Evolutionary conservation across 1,140 invertebrate species (phyloP).

Genomic region (Ceratina calcarata): DNA sequence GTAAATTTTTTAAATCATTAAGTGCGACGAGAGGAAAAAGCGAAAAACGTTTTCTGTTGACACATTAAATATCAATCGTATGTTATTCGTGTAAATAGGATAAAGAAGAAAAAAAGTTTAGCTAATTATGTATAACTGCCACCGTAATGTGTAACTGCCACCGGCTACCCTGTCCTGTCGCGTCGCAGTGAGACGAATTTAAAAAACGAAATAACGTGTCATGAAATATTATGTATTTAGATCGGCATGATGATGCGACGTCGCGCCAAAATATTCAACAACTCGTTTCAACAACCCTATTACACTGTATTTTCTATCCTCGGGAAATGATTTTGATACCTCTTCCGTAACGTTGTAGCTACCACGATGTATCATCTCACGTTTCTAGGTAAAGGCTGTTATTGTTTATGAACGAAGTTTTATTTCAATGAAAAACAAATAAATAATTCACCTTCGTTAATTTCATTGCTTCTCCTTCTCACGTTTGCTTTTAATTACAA

Average conservation of each 20-base stretch:
- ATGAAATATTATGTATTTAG: constrained; percentile 72
- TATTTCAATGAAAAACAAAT: constrained; percentile 76
- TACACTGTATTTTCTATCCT: constrained; percentile 75
- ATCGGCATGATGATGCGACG: constrained; percentile 58
- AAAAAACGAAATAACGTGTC: constrained; percentile 71
- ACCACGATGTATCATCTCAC: constrained; percentile 69
- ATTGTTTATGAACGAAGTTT: constrained; percentile 75
- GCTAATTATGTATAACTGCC: constrained; percentile 71
- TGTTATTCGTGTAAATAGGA: constrained; percentile 80
- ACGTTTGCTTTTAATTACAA: too few relatives aligned
- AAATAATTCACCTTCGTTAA: constrained; percentile 75
- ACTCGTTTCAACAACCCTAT: constrained; percentile 65
- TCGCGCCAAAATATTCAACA: constrained; percentile 63
- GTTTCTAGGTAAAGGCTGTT: constrained; percentile 74
- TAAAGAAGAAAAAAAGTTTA: constrained; percentile 70
- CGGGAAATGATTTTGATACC: constrained; percentile 76
- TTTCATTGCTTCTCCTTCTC: constrained; percentile 2
- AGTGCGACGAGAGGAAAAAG: constrained; percentile 35
- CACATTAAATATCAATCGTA: constrained; percentile 71
- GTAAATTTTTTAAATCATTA: constrained; percentile 73
- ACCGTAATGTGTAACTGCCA: constrained; percentile 64
- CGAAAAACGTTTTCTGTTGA: constrained; percentile 67
- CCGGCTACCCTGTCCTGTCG: constrained; percentile 46
- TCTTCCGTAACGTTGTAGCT: constrained; percentile 66
- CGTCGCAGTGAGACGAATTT: constrained; percentile 63